phyloP scores from a whole-genome alignment of 2,888 invertebrate genomes.

The Sepioteuthis lessoniana region DNA sequence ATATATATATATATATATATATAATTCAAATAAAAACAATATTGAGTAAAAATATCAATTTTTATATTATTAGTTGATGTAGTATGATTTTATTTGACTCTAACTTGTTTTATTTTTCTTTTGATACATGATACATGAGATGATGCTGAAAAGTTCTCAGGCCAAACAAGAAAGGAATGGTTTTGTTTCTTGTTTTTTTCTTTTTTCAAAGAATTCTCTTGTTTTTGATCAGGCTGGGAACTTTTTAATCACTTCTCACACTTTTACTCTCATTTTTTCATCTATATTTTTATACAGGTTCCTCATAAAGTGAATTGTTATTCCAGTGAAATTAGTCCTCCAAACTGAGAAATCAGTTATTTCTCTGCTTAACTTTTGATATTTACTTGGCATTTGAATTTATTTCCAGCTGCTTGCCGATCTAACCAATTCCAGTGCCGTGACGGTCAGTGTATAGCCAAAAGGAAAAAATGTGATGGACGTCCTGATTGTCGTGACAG shows the following conservation, averaged over 20 bases:
- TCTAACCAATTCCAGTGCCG: slow-evolving; percentile 64
- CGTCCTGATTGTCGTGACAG: slow-evolving; percentile 79
- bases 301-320: background rate
- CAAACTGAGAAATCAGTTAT: background rate
- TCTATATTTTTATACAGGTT: background rate
- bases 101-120: too few species aligned
- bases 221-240: too few species aligned
- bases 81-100: too few species aligned
- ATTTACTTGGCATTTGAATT: background rate
- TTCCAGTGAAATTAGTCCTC: background rate
- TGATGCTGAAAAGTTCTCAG: too few species aligned
- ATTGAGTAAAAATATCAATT: too few species aligned
- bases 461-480: slow-evolving; percentile 71
- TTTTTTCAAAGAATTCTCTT: too few species aligned
- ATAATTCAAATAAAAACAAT: too few species aligned
- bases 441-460: slow-evolving; percentile 59
- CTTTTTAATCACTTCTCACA: background rate
- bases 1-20: too few species aligned
- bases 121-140: too few species aligned
- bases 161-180: too few species aligned
- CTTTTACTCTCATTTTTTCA: background rate
- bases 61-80: too few species aligned
- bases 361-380: background rate
- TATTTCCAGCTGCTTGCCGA: slow-evolving; percentile 53
- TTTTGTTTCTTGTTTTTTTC: too few species aligned